Evolutionary conservation across 2,888 invertebrate genomes (phyloP).

Genomic region (Subacronicta megacephala): DNA sequence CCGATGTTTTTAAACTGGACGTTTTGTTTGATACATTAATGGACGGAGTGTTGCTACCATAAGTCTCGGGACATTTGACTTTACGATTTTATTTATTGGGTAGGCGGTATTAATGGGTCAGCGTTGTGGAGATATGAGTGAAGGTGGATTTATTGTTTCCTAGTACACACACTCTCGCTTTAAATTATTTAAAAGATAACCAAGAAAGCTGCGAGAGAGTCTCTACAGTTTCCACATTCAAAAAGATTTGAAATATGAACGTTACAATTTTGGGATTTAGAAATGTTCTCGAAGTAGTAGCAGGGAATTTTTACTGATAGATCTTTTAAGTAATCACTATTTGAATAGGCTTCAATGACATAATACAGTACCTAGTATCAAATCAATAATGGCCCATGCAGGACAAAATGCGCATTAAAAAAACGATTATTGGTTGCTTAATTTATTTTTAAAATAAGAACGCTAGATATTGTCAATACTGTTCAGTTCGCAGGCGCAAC

Average conservation of each 20-base stretch:
- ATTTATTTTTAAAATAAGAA: too few species aligned
- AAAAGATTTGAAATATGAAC: neutral
- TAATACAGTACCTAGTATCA: slow-evolving; percentile 1
- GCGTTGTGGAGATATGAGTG: slow-evolving; percentile 40
- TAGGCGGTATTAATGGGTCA: slow-evolving; percentile 46
- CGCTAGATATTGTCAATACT: too few species aligned
- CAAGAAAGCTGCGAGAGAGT: neutral
- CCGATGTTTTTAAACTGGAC: slow-evolving; percentile 72
- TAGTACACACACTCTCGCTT: slow-evolving; percentile 30
- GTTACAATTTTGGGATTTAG: too few species aligned
- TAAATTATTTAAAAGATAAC: slow-evolving; percentile 22
- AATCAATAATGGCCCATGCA: too few species aligned
- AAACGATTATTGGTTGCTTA: too few species aligned
- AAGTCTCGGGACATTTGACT: slow-evolving; percentile 66
- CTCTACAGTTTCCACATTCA: slow-evolving; percentile 7
- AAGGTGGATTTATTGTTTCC: slow-evolving; percentile 41
- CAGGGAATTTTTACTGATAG: too few species aligned
- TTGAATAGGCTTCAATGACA: too few species aligned
- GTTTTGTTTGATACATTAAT: slow-evolving; percentile 79
- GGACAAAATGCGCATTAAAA: too few species aligned
- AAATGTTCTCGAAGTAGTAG: too few species aligned
- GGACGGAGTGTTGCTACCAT: slow-evolving; percentile 65
- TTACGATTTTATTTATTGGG: slow-evolving; percentile 47
- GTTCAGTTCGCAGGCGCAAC: too few species aligned
- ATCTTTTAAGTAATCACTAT: too few species aligned